Base-by-base conservation (phyloP, 2,888 invertebrate species). In the Imbricaverruca yamaguchii region DNA sequence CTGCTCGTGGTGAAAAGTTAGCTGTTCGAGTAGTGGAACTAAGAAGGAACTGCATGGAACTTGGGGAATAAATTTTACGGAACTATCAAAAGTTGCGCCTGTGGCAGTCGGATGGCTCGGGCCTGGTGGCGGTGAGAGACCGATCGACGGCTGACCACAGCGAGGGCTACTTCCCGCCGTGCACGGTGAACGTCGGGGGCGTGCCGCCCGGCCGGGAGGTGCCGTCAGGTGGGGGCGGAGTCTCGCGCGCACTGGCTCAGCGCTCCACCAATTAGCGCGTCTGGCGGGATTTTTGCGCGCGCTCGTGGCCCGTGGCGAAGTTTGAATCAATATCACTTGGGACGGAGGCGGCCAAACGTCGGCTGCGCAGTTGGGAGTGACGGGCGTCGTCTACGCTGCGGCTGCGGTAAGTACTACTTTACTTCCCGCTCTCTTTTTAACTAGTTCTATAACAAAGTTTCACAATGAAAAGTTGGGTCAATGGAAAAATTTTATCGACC, bases 401-500 rank as follows among this genome's bases (percentile, higher is more conserved):
- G 39, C 74, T 18, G 18, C 74, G 74, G 74, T 74, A 55, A 74
- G 74, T 74, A 21, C 74, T 59, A 55, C 55, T 21, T 21, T n/a
- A 15, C 55, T 21, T 55, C 74, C 55, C 55, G 55, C 74, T 53
- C 74, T 15, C 74, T 74, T 74, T 55, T 74, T 74, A 74, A 74
- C 74, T 74, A 74, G 74, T 74, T 74, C 53, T 74, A 55, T 55
- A 74, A 74, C 74, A 74, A 74, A 74, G 74, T 74, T 74, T 74
- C 74, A 21, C 74, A 74, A 74, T 74, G 74, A 74, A 74, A 74
- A 74, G 74, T 74, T 74, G 74, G 55, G 12, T 25, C 74, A 74
- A 74, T 74, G 55, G 53, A 74, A 74, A 79, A 79, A 79, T 79
- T 57, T 79, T 79, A 79, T 79, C 79, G 79, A 79, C 79, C 79